Evolutionary conservation across 1,140 invertebrate species (phyloP).

Genomic region (Zaprionus lachaisei): DNA sequence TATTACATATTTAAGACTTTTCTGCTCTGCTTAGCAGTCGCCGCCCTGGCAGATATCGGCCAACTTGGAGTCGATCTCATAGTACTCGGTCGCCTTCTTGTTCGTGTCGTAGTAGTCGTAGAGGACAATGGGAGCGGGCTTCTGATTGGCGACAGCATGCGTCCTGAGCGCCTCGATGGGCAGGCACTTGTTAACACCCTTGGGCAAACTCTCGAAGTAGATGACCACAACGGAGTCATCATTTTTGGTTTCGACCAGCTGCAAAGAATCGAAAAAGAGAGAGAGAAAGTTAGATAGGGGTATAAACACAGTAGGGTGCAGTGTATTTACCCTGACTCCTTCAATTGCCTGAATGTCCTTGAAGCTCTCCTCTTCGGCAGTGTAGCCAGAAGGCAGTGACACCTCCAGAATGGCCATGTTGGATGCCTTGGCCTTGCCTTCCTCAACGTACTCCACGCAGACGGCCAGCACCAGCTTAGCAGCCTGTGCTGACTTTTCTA

Average conservation of each 20-base stretch:
- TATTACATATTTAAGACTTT: neutral
- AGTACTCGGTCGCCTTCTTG: constrained; percentile 85
- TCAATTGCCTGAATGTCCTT: constrained; percentile 59
- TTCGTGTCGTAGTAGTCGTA: constrained; percentile 97
- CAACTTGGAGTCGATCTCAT: constrained; percentile 72
- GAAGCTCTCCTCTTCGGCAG: constrained; percentile 68
- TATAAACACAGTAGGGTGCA: neutral
- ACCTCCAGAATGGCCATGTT: constrained; percentile 97
- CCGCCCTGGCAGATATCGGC: constrained; percentile 73
- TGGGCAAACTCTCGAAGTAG: constrained; percentile 92
- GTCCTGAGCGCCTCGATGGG: constrained; percentile 92
- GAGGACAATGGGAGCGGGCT: constrained; percentile 92
- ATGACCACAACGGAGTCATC: constrained; percentile 91
- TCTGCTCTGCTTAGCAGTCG: constrained; percentile 52
- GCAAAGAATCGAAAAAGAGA: neutral
- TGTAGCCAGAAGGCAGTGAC: constrained; percentile 93
- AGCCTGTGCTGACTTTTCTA: constrained; percentile 89
- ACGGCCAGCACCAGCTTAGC: constrained; percentile 91
- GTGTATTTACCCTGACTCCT: constrained; percentile 64
- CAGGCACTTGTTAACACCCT: constrained; percentile 89
- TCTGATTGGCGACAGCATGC: constrained; percentile 93
- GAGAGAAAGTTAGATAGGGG: neutral
- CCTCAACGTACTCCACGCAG: constrained; percentile 86
- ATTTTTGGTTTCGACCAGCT: constrained; percentile 91
- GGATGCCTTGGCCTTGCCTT: constrained; percentile 84